Conservation (phyloP, 2,113 vertebrate species). For the Dromas ardeola region DNA sequence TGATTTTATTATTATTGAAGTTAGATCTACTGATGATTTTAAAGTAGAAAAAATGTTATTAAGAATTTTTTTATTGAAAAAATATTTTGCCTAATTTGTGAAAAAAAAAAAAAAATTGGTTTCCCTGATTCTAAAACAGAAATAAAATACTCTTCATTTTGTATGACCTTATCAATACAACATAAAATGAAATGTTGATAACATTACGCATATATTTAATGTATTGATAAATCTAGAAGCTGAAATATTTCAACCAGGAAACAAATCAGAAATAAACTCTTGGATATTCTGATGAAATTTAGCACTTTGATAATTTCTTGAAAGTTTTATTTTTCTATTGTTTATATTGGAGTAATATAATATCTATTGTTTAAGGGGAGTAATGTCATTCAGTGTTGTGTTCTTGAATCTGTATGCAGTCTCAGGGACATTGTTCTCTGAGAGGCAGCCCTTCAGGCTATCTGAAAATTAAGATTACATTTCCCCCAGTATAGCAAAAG, state of each 20-base stretch:
- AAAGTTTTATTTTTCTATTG: background rate
- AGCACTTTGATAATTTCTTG: background rate
- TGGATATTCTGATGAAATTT: background rate
- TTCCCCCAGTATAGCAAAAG: background rate
- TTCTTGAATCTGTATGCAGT: background rate
- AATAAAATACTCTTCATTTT: background rate
- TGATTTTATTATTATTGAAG: background rate
- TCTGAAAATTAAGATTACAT: background rate
- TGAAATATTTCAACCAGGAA: background rate
- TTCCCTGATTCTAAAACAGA: background rate
- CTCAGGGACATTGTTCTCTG: background rate
- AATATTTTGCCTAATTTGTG: background rate
- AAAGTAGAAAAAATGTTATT: background rate
- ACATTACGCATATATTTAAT: background rate
- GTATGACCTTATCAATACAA: background rate
- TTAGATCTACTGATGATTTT: background rate
- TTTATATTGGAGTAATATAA: background rate
- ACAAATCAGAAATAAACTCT: background rate
- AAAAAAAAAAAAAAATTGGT: fast-evolving
- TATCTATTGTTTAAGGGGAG: background rate
- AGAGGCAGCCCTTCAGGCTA: background rate
- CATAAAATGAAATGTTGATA: background rate
- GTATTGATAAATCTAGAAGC: background rate
- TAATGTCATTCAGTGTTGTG: background rate
- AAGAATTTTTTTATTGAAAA: background rate